Evolutionary conservation across 1,140 invertebrate genomes (phyloP), one percentile per base, ranked within the genome.

Genomic region (Drosophila seguyi): DNA sequence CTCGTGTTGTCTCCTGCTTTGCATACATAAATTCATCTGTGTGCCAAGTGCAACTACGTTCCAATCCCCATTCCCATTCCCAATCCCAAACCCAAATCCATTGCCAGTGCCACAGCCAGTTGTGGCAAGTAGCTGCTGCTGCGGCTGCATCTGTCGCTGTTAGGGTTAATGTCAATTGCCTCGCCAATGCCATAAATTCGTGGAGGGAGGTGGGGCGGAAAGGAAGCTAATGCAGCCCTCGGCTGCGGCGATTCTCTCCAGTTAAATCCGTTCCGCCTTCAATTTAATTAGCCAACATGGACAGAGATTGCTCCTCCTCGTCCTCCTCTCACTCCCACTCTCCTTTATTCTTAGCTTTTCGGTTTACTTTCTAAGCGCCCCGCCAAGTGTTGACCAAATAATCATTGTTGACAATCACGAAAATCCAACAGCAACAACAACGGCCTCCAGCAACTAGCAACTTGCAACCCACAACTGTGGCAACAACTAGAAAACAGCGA

Each of bases 381-480:
- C 74, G 57, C 65, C 63, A 78, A 82, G 75, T 77, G 79, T 84
- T 85, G 69, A 81, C 82, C 61, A 81, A 79, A 79, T 86, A 88
- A 87, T 88, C 85, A 88, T 79, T 88, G 85, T 88, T 90, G 81
- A 88, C 81, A 88, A 88, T 88, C 85, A 88, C 85, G 85, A 88
- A 88, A 75, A 76, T 60, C 47, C 53, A 41, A 62, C 61, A 38
- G 38, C 56, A 25, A 27, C 36, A 42, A 41, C 52, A 25, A 14
- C 22, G 27, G 39, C 52, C 53, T 20, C 41, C 8, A 48, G 36
- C 59, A 47, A 38, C 50, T 31, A 47, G 55, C 56, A 13, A 38
- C 50, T 31, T 41, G 55, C 56, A 13, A 29, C 44, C n/a, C 20
- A 25, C 75, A 74, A 56, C 76, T 60, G 34, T 13, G 62, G 52